phyloP scores from a whole-genome alignment of 1,140 invertebrate species.

The Drosophila ficusphila region DNA sequence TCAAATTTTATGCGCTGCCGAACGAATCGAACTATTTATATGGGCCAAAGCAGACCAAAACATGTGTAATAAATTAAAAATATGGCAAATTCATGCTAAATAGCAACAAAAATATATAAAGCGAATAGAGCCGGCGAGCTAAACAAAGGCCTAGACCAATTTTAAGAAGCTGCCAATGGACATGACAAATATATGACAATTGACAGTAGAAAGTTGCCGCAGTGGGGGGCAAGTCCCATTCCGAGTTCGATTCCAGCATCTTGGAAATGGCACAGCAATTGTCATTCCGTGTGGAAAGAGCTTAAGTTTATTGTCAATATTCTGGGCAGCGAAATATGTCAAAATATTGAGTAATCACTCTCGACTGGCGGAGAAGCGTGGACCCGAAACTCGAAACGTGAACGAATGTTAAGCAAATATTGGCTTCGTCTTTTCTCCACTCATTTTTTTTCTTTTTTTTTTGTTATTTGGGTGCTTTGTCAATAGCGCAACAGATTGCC shows the following conservation, averaged over 20 bases:
- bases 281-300: constrained; percentile 75
- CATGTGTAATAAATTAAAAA: constrained; percentile 69
- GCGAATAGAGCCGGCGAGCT: constrained; percentile 6
- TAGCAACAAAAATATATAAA: constrained; percentile 32
- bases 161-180: constrained; percentile 74
- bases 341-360: constrained; percentile 80
- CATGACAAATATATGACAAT: constrained; percentile 72
- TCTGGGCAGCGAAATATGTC: constrained; percentile 63
- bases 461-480: constrained; percentile 58
- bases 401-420: constrained; percentile 75
- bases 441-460: constrained; percentile 13
- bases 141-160: constrained; percentile 73
- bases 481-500: constrained; percentile 64
- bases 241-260: constrained; percentile 14
- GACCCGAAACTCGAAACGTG: constrained; percentile 52
- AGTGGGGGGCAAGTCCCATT: constrained; percentile 36
- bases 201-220: constrained; percentile 76
- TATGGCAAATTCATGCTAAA: constrained; percentile 66
- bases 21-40: constrained; percentile 30
- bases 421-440: constrained; percentile 41
- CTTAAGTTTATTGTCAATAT: constrained; percentile 83
- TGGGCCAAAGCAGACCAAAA: constrained; percentile 54
- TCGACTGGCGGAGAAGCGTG: constrained; percentile 43
- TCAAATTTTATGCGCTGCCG: constrained; percentile 6
- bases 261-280: constrained; percentile 77